Conservation (phyloP, 2,113 vertebrate genomes). For the Rhinolophus sinicus region DNA sequence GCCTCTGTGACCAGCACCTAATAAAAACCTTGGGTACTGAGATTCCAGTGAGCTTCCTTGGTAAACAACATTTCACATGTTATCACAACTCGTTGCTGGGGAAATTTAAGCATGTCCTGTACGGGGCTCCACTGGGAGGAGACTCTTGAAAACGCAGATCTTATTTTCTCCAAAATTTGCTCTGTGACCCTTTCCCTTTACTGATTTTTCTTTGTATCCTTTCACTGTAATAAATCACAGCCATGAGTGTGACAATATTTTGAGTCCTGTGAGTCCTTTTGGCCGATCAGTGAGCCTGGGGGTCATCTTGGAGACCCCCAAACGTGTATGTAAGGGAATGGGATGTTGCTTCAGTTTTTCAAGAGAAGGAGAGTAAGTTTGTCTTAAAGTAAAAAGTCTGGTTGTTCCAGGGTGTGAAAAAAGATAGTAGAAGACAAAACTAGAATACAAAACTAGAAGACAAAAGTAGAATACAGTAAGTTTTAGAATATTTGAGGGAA, state of each 20-base stretch:
- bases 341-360: background rate
- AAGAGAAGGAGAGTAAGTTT: background rate
- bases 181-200: too few species aligned
- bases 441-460: background rate
- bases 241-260: too few species aligned
- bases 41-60: too few species aligned
- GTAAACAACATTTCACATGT: too few species aligned
- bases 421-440: background rate
- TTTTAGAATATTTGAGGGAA: background rate
- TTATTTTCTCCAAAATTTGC: too few species aligned
- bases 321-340: background rate
- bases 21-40: background rate
- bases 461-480: background rate
- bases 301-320: background rate
- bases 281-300: background rate
- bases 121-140: too few species aligned
- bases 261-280: background rate
- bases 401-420: background rate
- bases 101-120: too few species aligned
- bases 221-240: too few species aligned
- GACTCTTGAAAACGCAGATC: too few species aligned
- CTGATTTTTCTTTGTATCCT: too few species aligned
- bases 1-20: background rate
- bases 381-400: background rate
- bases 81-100: too few species aligned